Evolutionary conservation across 2,797 vertebrate species (phyloP), one percentile per base, ranked within the genome.

Genomic region (Acrossocheilus fasciatus): DNA sequence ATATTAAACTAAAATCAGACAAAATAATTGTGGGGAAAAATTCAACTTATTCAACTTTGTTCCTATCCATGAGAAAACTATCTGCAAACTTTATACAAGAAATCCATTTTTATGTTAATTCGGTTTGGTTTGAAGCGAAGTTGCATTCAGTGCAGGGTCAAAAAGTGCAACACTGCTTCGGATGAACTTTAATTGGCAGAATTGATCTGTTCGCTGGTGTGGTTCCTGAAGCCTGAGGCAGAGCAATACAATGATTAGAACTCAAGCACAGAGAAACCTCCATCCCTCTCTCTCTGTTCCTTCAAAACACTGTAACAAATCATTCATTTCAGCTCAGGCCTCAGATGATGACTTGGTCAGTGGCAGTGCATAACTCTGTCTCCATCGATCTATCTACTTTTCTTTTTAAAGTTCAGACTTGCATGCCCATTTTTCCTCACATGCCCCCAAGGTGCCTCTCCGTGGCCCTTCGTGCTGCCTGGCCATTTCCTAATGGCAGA

Each of bases 131-230:
- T 50, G 64, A 20, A 82, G 54, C 0, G 57, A 43, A 34, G 74
- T 36, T 47, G 20, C 6, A 54, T 30, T 85, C 81, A 90, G 87
- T 52, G 76, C 69, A 43, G n/a, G 66, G 87, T 79, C 87, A 89
- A 90, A 89, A 91, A 89, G 92, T 91, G 92, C 91, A 87, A 84
- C 77, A 78, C 72, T 87, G 72, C 86, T 81, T 87, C 62, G 11
- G 87, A 91, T 90, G 43, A 80, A 89, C 90, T 93, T 84, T 90
- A 90, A 94, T 93, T 92, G 92, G 85, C 82, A 86, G 85, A 87
- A 95, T 92, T 92, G 94, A 95, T 92, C 92, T 86, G 88, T 90
- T 78, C 82, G 59, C 83, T 80, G 12, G 86, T 92, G 91, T 83
- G 72, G 89, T 83, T 89, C 41, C 57, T 85, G 8, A 76, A 80